Percentiles rank a stretch among this genome's conserved stretches.
Evolutionary conservation across 2,113 vertebrate species (phyloP).

Genomic region (Heterotis niloticus): DNA sequence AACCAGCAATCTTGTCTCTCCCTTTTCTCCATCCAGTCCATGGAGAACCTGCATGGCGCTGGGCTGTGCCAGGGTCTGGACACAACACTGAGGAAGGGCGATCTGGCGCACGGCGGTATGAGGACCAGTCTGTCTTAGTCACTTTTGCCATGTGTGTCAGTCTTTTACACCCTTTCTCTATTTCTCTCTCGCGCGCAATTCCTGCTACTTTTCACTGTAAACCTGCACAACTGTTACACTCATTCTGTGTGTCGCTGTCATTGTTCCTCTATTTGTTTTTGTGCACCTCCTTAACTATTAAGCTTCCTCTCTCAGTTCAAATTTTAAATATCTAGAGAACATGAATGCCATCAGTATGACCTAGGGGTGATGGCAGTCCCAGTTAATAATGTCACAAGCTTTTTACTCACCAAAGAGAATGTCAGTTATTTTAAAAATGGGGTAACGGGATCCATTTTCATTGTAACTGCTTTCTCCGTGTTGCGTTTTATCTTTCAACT

Average conservation of each 20-base stretch:
- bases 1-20: neutral
- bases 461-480: no score
- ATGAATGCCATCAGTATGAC: no score
- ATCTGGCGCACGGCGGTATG: slow-evolving; percentile 63
- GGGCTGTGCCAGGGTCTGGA: slow-evolving; percentile 61
- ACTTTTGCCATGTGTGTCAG: no score
- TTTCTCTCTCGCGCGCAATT: no score
- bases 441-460: no score
- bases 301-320: no score
- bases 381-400: no score
- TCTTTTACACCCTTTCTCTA: neutral
- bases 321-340: no score
- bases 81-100: slow-evolving; percentile 34
- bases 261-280: neutral
- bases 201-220: neutral
- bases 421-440: no score
- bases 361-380: neutral
- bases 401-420: no score
- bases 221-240: neutral
- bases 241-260: neutral
- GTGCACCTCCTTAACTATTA: neutral
- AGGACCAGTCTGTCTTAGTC: neutral
- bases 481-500: no score
- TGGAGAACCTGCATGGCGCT: slow-evolving; percentile 80
- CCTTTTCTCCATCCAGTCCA: slow-evolving; percentile 58